Evolutionary conservation across 2,113 vertebrate genomes (phyloP).

Genomic region (Phoenicopterus ruber): DNA sequence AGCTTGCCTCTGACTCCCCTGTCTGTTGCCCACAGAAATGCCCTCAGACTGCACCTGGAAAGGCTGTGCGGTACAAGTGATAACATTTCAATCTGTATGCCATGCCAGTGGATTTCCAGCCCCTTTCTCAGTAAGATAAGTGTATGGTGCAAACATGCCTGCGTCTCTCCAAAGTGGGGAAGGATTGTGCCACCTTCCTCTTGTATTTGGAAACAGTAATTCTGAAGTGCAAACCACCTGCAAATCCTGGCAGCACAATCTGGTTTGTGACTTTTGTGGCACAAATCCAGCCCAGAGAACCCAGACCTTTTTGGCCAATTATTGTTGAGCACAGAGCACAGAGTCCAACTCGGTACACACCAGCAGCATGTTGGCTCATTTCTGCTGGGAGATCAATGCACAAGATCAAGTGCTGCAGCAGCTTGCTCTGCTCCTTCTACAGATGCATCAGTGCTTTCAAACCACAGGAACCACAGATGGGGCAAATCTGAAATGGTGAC

Average conservation of each 20-base stretch:
- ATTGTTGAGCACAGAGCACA: background rate
- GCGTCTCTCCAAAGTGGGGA: background rate
- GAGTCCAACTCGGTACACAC: background rate
- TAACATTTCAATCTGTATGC: background rate
- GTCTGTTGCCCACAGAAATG: background rate
- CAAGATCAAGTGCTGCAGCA: background rate
- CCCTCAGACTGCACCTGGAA: background rate
- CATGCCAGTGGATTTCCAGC: background rate
- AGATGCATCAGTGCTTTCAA: background rate
- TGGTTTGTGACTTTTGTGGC: background rate
- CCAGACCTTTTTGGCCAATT: background rate
- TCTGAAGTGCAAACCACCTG: background rate
- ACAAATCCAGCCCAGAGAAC: background rate
- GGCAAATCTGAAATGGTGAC: background rate
- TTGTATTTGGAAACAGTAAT: background rate
- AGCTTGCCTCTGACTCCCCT: background rate
- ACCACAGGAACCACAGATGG: background rate
- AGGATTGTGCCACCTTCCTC: background rate
- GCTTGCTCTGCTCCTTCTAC: background rate
- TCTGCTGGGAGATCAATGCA: background rate
- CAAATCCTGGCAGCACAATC: background rate
- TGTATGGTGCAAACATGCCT: background rate
- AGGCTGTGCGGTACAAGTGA: background rate
- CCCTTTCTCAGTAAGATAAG: background rate
- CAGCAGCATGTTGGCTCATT: background rate